Percentiles rank a stretch among this genome's conserved stretches.
phyloP scores from a whole-genome alignment of 2,888 invertebrate genomes.

The Agriotes lineatus region DNA sequence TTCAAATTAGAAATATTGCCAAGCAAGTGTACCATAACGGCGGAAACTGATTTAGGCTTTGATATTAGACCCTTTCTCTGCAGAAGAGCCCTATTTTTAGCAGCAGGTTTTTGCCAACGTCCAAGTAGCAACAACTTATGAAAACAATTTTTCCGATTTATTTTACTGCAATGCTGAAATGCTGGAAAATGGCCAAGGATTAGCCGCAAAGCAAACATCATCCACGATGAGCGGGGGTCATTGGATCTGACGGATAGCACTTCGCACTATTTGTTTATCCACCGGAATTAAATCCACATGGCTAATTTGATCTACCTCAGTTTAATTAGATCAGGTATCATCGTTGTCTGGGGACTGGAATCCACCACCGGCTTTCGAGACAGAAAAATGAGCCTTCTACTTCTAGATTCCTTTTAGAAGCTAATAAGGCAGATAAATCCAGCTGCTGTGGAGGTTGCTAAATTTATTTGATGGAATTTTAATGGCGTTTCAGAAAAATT shows the following conservation, averaged over 20 bases:
- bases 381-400: too few relatives aligned
- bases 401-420: too few relatives aligned
- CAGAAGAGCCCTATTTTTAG: conserved; percentile 12
- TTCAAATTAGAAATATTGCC: conserved; percentile 8
- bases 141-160: too few relatives aligned
- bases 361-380: too few relatives aligned
- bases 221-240: neutral
- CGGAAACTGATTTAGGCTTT: conserved; percentile 4
- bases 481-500: too few relatives aligned
- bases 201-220: neutral
- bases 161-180: too few relatives aligned
- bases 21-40: conserved; percentile 13
- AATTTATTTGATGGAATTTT: too few relatives aligned
- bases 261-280: neutral
- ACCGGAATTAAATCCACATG: conserved; percentile 12
- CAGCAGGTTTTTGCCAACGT: too few relatives aligned
- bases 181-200: neutral
- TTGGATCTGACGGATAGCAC: neutral
- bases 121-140: too few relatives aligned
- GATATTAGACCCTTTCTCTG: neutral
- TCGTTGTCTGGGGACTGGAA: neutral
- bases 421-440: too few relatives aligned
- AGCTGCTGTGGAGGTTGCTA: too few relatives aligned
- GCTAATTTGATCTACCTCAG: neutral
- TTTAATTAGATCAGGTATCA: conserved; percentile 2